These are phyloP conservation scores for Dasypus novemcinctus DNA, from an alignment of 2,113 vertebrate genomes.

Conservation along the genomic window DNA sequence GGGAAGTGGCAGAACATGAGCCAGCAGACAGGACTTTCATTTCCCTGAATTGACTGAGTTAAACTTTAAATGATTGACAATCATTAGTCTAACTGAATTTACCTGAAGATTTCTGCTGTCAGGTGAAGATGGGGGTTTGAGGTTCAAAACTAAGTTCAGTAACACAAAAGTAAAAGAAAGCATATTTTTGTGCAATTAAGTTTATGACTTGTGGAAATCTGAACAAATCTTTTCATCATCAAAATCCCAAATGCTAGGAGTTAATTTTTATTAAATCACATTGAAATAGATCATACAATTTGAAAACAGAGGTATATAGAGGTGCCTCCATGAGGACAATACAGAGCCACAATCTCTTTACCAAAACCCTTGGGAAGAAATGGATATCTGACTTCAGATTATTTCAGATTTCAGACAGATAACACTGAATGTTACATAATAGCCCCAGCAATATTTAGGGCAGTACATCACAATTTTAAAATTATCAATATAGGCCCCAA, in stretches of 20 bases:
- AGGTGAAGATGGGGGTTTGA: neutral
- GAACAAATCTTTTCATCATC: neutral
- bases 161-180: neutral
- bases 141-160: constrained; percentile 12
- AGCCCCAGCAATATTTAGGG: neutral
- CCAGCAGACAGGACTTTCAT: neutral
- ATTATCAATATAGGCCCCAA: neutral
- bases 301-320: neutral
- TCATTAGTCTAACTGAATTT: constrained; percentile 22
- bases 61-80: neutral
- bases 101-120: neutral
- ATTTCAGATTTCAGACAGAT: neutral
- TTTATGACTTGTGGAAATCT: constrained; percentile 15
- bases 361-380: neutral
- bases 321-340: neutral
- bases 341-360: neutral
- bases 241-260: constrained; percentile 16
- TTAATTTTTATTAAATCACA: constrained; percentile 24
- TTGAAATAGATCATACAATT: neutral
- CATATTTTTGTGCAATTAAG: neutral
- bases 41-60: neutral
- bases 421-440: neutral
- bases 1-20: neutral
- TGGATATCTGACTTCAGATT: constrained; percentile 4
- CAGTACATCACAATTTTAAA: neutral